Conservation (phyloP, 2,797 vertebrate genomes). For the Myripristis jacobus region DNA sequence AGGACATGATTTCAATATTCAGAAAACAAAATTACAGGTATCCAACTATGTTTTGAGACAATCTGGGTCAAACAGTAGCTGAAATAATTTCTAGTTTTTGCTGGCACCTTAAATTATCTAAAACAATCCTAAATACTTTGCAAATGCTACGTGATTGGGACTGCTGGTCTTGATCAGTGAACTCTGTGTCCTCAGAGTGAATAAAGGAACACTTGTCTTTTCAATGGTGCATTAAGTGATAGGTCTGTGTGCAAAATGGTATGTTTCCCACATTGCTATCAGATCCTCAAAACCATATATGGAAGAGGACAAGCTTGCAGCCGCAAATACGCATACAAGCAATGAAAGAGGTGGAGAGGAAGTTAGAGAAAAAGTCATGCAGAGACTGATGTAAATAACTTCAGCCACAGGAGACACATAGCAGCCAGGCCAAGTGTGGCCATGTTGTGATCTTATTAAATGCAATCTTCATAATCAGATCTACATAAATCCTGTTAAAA, state of each 20-base stretch:
- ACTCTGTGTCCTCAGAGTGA: neutral
- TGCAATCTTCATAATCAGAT: no score
- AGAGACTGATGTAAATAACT: no score
- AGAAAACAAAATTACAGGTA: neutral
- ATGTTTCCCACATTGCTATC: constrained; percentile 12
- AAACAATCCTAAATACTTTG: no score
- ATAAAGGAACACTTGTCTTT: no score
- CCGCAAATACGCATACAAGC: neutral
- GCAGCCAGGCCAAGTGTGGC: no score
- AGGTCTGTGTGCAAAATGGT: neutral
- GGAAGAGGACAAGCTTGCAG: neutral
- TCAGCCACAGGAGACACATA: no score
- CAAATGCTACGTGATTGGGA: no score
- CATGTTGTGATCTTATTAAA: no score
- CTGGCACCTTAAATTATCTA: no score
- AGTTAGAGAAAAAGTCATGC: neutral
- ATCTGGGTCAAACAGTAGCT: neutral
- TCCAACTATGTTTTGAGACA: neutral
- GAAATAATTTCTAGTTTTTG: neutral
- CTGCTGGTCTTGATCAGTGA: neutral
- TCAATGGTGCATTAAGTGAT: no score
- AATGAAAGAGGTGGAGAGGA: neutral
- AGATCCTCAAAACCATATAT: constrained; percentile 20
- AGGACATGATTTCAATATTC: neutral
- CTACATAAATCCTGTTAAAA: neutral